These are phyloP conservation scores for Turdus rufiventris DNA, from an alignment of 2,113 vertebrate species.

Conservation along the genomic window DNA sequence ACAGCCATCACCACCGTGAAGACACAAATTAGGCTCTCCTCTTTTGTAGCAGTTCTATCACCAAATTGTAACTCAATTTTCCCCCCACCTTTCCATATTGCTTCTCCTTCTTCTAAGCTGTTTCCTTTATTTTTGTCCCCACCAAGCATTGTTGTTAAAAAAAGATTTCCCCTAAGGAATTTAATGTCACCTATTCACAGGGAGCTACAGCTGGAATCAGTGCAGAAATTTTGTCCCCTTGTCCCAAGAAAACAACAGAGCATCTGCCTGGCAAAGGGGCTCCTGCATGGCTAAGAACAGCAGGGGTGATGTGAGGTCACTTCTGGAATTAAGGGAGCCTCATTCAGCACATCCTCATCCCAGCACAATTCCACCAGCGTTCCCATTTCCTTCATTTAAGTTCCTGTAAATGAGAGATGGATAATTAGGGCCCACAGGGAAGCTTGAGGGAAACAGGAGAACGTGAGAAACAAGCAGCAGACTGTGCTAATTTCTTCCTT, in stretches of 20 bases:
- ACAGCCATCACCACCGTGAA: accelerated
- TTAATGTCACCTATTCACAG: neutral
- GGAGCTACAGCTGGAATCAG: neutral
- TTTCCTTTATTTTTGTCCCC: neutral
- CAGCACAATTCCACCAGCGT: neutral
- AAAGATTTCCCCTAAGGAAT: neutral
- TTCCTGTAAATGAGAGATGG: neutral
- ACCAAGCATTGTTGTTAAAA: neutral
- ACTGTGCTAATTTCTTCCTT: neutral
- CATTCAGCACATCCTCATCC: neutral
- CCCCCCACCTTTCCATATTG: neutral
- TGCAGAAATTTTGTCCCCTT: neutral
- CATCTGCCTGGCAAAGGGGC: neutral
- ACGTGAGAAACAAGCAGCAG: neutral
- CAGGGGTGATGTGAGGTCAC: neutral
- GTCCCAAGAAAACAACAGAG: neutral
- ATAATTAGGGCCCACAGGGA: constrained; percentile 1
- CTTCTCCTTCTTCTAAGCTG: neutral
- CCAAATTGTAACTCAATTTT: neutral
- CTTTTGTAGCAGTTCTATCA: neutral
- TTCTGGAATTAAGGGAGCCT: neutral
- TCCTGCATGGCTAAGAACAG: neutral
- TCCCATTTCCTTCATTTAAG: neutral
- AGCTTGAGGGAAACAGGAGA: neutral
- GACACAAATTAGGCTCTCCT: neutral